A percentile compares a stretch with the other conserved stretches of the same genome.
Evolutionary conservation across 2,797 vertebrate species (phyloP).

Genomic region (Sorex maritimensis): DNA sequence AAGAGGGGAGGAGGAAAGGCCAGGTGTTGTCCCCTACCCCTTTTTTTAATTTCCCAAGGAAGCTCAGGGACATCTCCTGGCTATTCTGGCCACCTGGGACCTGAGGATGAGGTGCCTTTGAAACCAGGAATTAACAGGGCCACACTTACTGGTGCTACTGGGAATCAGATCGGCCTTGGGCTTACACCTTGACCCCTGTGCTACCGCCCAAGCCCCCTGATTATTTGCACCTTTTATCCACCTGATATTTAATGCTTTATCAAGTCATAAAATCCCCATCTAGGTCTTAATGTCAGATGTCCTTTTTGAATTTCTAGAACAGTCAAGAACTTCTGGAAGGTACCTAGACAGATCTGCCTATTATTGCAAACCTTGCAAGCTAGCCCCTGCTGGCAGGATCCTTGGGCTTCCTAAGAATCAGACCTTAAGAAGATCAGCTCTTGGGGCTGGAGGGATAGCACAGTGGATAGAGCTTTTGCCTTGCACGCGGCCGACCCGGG

Average conservation of each 20-base stretch:
- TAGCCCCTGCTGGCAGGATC: neutral
- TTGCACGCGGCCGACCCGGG: no score
- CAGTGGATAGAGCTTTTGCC: no score
- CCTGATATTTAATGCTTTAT: neutral
- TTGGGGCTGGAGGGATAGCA: neutral
- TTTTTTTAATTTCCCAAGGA: no score
- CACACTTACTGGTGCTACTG: no score
- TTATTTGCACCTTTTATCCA: no score
- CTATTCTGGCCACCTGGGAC: no score
- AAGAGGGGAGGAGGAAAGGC: neutral
- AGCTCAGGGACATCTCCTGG: no score
- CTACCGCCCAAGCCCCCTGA: no score
- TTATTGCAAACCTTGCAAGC: neutral
- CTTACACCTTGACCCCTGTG: no score
- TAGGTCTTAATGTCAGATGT: accelerated
- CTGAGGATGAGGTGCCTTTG: no score
- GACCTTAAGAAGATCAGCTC: neutral
- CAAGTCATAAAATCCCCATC: neutral
- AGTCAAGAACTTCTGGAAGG: neutral
- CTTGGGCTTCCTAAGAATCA: neutral
- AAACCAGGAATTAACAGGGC: no score
- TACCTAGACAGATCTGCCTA: neutral
- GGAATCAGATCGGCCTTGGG: no score
- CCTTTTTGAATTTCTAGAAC: neutral
- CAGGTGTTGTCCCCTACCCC: neutral